Percentiles rank a stretch among this genome's conserved stretches.
phyloP scores from a whole-genome alignment of 2,113 vertebrate species.

The Pangasianodon hypophthalmus region DNA sequence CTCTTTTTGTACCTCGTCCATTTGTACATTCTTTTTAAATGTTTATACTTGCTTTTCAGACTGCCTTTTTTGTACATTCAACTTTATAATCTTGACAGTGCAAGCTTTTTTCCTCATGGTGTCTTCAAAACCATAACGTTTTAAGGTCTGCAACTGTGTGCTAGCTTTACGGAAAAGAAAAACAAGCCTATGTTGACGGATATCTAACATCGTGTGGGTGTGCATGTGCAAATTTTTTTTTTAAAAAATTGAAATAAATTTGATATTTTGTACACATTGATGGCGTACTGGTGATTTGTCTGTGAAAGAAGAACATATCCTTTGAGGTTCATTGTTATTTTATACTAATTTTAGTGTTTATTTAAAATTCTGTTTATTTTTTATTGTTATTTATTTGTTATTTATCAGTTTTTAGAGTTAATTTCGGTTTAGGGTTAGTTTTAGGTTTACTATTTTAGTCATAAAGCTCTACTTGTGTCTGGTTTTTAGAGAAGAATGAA shows the following conservation, averaged over 20 bases:
- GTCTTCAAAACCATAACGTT: conserved; percentile 90
- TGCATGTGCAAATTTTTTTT: conserved; percentile 91
- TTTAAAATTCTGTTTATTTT: not conserved
- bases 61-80: conserved; percentile 98
- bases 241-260: conserved; percentile 85
- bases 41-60: conserved; percentile 99
- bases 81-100: conserved; percentile 82
- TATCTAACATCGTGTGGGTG: conserved; percentile 88
- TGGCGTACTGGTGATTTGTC: not conserved
- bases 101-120: conserved; percentile 86
- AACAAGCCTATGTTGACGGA: conserved; percentile 84
- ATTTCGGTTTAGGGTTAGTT: not conserved
- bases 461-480: not conserved
- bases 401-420: not conserved
- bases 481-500: not conserved
- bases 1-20: conserved; percentile 96
- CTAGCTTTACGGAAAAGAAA: conserved; percentile 78
- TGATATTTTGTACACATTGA: conserved; percentile 88
- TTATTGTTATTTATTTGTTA: not conserved
- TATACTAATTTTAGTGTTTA: not conserved
- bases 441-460: not conserved
- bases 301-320: not conserved
- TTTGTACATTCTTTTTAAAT: conserved; percentile 99
- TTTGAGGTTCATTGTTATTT: not conserved
- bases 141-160: conserved; percentile 83